Evolutionary conservation across 2,113 vertebrate genomes (phyloP).

Genomic region (Uria aalge): DNA sequence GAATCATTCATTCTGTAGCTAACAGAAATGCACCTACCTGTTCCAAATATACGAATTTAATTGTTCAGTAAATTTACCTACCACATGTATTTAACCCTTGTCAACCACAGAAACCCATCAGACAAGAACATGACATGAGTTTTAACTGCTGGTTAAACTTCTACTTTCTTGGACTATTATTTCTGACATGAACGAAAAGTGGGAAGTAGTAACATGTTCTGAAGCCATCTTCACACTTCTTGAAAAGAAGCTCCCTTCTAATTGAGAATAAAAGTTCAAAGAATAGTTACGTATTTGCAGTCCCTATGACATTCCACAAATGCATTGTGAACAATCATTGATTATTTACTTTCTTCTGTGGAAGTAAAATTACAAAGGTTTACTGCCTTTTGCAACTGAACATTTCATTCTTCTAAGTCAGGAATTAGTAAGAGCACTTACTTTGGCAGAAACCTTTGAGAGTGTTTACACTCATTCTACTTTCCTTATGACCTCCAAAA

Average conservation of each 20-base stretch:
- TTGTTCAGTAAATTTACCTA: neutral
- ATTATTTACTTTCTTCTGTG: neutral
- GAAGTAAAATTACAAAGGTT: neutral
- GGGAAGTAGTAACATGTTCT: accelerated
- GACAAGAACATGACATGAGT: neutral
- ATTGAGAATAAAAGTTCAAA: neutral
- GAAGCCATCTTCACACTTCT: neutral
- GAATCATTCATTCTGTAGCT: neutral
- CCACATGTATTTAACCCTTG: neutral
- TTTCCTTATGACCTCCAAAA: neutral
- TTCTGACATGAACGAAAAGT: neutral
- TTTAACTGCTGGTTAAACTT: neutral
- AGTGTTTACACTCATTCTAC: neutral
- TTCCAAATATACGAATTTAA: neutral
- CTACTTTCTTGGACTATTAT: neutral
- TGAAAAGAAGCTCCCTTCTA: neutral
- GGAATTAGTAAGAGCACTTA: neutral
- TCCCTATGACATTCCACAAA: neutral
- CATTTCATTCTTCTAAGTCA: neutral
- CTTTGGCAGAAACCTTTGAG: neutral
- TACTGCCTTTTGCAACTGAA: neutral
- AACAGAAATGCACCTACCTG: neutral
- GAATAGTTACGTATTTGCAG: neutral
- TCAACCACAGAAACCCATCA: neutral
- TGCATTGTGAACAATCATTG: neutral